Evolutionary conservation across 2,888 invertebrate species (phyloP).

Genomic region (Epinotia bilunana): DNA sequence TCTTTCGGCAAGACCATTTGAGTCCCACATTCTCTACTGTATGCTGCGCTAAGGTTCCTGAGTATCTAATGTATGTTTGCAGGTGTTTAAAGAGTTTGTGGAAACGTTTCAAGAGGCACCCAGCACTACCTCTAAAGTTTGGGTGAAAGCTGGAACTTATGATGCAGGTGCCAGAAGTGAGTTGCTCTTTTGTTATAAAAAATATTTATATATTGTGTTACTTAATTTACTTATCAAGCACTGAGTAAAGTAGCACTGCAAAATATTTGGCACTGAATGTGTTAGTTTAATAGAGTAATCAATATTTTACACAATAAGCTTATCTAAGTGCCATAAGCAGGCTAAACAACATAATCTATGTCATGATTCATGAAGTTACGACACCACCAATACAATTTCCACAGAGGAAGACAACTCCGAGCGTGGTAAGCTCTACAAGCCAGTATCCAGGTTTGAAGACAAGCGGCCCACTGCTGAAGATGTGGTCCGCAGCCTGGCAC

Average conservation of each 20-base stretch:
- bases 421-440: constrained; percentile 96
- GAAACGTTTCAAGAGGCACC: constrained; percentile 97
- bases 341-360: too few species aligned
- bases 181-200: constrained; percentile 59
- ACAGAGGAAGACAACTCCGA: constrained; percentile 95
- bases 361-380: not conserved
- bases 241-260: too few species aligned
- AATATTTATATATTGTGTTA: too few species aligned
- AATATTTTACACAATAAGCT: not conserved
- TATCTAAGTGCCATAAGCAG: too few species aligned
- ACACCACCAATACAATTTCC: not conserved
- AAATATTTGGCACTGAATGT: too few species aligned
- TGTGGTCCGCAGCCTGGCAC: constrained; percentile 82
- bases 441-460: constrained; percentile 90
- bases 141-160: constrained; percentile 99
- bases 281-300: not conserved
- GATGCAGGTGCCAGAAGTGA: constrained; percentile 96
- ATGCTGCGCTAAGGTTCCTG: not conserved
- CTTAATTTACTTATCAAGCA: too few species aligned
- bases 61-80: constrained; percentile 47
- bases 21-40: too few species aligned
- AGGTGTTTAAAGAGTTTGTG: constrained; percentile 98
- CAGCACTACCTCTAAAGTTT: constrained; percentile 92
- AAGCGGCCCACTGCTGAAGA: constrained; percentile 69
- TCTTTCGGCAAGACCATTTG: too few species aligned